Conservation (phyloP, 1,140 invertebrate genomes). For the Rhopalosiphum maidis region DNA sequence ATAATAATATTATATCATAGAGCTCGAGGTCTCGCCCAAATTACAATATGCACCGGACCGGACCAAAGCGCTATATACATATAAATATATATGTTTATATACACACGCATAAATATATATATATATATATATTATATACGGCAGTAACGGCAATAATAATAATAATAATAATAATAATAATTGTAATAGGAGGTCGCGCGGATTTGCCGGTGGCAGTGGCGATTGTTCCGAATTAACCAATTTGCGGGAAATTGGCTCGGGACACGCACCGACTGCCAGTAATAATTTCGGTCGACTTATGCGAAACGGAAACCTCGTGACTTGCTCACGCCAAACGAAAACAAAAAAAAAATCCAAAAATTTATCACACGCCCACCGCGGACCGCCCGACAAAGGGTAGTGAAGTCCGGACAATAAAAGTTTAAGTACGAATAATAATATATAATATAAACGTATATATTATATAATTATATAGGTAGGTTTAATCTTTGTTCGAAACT, state of each 20-base stretch:
- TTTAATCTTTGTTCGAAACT: neutral
- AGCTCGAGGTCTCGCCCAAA: neutral
- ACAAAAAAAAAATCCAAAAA: neutral
- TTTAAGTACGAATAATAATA: slow-evolving; percentile 5
- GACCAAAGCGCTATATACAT: neutral
- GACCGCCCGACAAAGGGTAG: neutral
- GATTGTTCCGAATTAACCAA: neutral
- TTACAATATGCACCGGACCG: neutral
- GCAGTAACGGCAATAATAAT: neutral
- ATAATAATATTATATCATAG: slow-evolving; percentile 5
- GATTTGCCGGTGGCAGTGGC: neutral
- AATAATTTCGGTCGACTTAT: neutral
- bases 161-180: neutral
- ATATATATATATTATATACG: neutral
- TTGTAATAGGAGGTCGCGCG: neutral
- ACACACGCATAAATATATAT: no score
- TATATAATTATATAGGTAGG: neutral
- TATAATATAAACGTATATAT: neutral
- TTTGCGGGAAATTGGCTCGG: neutral
- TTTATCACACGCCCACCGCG: neutral
- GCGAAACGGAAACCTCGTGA: neutral
- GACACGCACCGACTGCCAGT: neutral
- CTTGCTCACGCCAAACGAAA: neutral
- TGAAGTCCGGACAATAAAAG: neutral
- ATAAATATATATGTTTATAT: neutral